Percentiles rank a stretch among this genome's conserved stretches.
Conservation (phyloP, 2,888 invertebrate species). For the Troglohyphantes excavatus region DNA sequence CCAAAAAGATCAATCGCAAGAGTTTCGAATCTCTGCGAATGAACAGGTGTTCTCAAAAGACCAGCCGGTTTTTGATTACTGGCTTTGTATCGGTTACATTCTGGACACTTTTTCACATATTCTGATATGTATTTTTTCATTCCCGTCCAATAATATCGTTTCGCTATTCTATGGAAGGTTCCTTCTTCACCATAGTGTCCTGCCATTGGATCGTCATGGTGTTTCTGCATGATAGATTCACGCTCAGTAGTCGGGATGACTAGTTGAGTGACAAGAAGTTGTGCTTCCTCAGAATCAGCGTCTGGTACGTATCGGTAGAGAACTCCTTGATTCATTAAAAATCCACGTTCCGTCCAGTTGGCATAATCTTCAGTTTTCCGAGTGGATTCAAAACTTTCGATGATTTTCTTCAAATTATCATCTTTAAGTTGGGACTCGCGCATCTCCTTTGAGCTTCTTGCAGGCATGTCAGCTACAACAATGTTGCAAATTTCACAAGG, state of each 20-base stretch:
- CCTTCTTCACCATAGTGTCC: slow-evolving; percentile 69
- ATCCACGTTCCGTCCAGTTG: not conserved
- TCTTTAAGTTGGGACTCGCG: not conserved
- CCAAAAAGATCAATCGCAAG: not conserved
- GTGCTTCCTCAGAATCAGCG: slow-evolving; percentile 25
- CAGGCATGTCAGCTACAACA: not conserved
- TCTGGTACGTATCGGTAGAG: slow-evolving; percentile 16
- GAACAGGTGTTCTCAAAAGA: not conserved
- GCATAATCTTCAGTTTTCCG: slow-evolving; percentile 17
- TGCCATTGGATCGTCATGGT: slow-evolving; percentile 73
- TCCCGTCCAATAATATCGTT: slow-evolving; percentile 63
- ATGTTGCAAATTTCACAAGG: not conserved
- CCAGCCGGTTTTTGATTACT: not conserved
- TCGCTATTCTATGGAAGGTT: slow-evolving; percentile 37
- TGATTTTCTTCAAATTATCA: slow-evolving; percentile 35
- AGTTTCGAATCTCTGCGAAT: not conserved
- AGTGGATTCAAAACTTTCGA: slow-evolving; percentile 64
- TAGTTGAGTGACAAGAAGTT: too few species aligned
- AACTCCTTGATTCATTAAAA: slow-evolving; percentile 48
- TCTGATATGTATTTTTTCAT: slow-evolving; percentile 62
- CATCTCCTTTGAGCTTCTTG: not conserved
- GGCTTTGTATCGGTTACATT: slow-evolving; percentile 45
- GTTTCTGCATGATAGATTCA: slow-evolving; percentile 54
- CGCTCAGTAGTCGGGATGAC: not conserved
- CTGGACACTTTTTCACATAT: slow-evolving; percentile 59